phyloP scores from a whole-genome alignment of 1,140 invertebrate genomes.

The Ericerus pela region DNA sequence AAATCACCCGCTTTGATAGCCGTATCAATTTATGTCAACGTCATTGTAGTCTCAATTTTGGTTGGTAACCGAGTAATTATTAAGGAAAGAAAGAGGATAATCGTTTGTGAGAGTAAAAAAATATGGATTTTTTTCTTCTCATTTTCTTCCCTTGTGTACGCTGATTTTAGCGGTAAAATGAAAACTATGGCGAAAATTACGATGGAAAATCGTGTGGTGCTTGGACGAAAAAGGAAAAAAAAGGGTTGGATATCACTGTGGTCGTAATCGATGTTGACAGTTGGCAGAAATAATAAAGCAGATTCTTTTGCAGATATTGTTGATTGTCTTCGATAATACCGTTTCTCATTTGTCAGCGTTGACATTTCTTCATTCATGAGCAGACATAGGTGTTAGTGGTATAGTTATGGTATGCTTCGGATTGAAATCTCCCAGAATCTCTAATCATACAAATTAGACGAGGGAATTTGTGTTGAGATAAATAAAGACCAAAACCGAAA shows the following conservation, averaged over 20 bases:
- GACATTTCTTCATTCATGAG: too few species aligned
- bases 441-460: too few species aligned
- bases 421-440: too few species aligned
- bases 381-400: too few species aligned
- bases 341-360: conserved; percentile 4
- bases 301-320: background rate
- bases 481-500: too few species aligned
- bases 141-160: background rate
- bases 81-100: background rate
- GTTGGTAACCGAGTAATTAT: background rate
- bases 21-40: conserved; percentile 8
- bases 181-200: background rate
- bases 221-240: background rate
- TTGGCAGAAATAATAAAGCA: background rate
- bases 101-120: too few species aligned
- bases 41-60: background rate
- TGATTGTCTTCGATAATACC: conserved; percentile 4
- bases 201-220: background rate
- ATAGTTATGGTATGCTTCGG: too few species aligned
- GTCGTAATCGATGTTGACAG: background rate
- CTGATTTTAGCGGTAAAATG: background rate
- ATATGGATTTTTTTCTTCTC: too few species aligned
- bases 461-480: too few species aligned
- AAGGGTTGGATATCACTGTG: background rate
- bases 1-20: conserved; percentile 6